Evolutionary conservation across 2,888 invertebrate species (phyloP).

Genomic region (Eumacrocentrus americanus): DNA sequence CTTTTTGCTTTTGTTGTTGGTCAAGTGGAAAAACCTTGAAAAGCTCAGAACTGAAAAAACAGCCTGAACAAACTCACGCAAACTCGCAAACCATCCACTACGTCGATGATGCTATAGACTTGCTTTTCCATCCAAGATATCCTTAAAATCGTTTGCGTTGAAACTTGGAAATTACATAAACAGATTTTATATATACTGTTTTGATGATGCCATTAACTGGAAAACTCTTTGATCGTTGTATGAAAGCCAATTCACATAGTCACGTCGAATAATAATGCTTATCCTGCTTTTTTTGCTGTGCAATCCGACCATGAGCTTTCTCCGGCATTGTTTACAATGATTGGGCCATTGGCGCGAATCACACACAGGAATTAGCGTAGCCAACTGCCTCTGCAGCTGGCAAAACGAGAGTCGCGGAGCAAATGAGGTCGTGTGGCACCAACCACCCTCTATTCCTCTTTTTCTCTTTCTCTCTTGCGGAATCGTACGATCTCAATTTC

Average conservation of each 20-base stretch:
- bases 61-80: constrained; percentile 19
- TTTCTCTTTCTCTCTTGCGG: constrained; percentile 21
- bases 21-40: background rate
- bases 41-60: constrained; percentile 8
- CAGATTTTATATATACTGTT: no score
- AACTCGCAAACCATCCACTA: background rate
- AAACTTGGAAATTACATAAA: no score
- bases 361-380: constrained; percentile 37
- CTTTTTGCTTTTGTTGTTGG: background rate
- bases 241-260: no score
- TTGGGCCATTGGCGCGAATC: constrained; percentile 38
- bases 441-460: background rate
- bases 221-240: no score
- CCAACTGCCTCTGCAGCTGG: constrained; percentile 17
- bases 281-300: constrained; percentile 15
- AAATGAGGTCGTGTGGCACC: constrained; percentile 22
- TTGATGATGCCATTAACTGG: no score
- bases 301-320: no score
- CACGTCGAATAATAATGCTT: constrained; percentile 23
- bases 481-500: constrained; percentile 43
- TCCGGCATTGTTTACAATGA: constrained; percentile 37
- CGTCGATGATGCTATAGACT: no score
- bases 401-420: constrained; percentile 9
- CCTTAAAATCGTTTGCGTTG: background rate
- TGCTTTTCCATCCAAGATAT: background rate